Evolutionary conservation across 1,140 invertebrate genomes (phyloP).

Genomic region (Drosophila subobscura): DNA sequence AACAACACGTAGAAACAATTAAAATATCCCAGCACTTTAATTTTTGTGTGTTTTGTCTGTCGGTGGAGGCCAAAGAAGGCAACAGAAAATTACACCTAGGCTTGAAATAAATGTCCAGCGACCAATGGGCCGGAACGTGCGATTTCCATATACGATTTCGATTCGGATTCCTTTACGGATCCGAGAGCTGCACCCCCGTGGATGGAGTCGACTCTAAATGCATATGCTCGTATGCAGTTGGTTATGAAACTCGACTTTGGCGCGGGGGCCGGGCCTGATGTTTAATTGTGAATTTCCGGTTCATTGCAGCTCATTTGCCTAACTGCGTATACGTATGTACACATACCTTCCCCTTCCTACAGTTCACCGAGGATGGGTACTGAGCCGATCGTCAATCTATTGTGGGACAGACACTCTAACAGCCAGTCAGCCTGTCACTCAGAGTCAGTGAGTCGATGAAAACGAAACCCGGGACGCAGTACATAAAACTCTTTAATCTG

Average conservation of each 20-base stretch:
- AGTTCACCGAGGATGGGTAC: not conserved
- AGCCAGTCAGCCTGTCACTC: conserved; percentile 37
- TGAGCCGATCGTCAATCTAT: conserved; percentile 46
- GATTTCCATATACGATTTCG: conserved; percentile 68
- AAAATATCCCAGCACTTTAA: conserved; percentile 36
- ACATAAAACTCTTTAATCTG: conserved; percentile 51
- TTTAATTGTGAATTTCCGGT: conserved; percentile 79
- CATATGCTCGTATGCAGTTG: conserved; percentile 40
- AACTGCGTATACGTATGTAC: conserved; percentile 16
- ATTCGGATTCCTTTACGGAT: conserved; percentile 37
- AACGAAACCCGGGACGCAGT: conserved; percentile 63
- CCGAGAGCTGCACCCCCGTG: conserved; percentile 43
- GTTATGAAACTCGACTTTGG: conserved; percentile 57
- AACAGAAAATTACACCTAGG: conserved; percentile 60
- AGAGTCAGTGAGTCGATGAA: conserved; percentile 57
- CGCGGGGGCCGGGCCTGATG: conserved; percentile 17
- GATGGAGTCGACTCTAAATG: conserved; percentile 46
- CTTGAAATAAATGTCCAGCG: conserved; percentile 62
- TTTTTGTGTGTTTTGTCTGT: conserved; percentile 22
- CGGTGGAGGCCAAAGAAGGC: conserved; percentile 46
- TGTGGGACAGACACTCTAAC: conserved; percentile 36
- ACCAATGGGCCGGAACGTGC: conserved; percentile 63
- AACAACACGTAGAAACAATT: conserved; percentile 74
- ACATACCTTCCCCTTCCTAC: not conserved
- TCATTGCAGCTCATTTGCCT: conserved; percentile 71